Base-by-base conservation (phyloP, 2,797 vertebrate genomes). In the Malurus leucopterus region DNA sequence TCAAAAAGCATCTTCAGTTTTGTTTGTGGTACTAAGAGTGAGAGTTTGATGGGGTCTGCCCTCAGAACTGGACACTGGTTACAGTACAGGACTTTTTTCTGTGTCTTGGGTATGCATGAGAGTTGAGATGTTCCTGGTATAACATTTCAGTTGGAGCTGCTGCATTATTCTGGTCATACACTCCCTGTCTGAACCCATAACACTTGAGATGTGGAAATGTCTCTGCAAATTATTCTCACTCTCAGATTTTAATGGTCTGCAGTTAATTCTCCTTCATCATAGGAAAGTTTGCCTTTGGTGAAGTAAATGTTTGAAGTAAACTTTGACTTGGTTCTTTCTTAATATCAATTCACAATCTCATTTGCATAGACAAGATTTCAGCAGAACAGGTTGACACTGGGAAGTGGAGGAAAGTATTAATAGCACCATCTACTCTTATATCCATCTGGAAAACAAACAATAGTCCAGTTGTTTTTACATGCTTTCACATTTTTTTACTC, bases 151-250 rank as follows among this genome's bases (percentile, higher is more conserved):
- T 61, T 54, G 49, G 36, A 53, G 27, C 67, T 69, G 41, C 34
- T 71, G 38, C 1, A 0, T 80, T 74, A 20, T 4, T 11, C 27
- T 32, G 30, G 13, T 69, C 24, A 13, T 16, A 11, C 9, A 1
- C 41, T 32, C 10, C 34, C 15, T 38, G 8, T 24, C 13, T 58
- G 57, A 21, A 49, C 30, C 29, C 15, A 40, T 49, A 64, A 49
- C 34, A 32, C 29, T 6, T 29, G 59, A 61, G 47, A 76, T 44
- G 5, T 0, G 3, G 26, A 21, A n/a, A 9, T 9, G 1, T 63
- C 59, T 40, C 41, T 85, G 50, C 26, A 57, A 57, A 26, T 53
- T 43, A 23, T 23, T 70, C 29, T 75, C 22, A 8, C 5, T 59
- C 34, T n/a, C 53, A 53, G 44, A 43, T 73, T 75, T 53, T 53